Evolutionary conservation across 2,113 vertebrate species (phyloP).

Genomic region (Ibidorhyncha struthersii): DNA sequence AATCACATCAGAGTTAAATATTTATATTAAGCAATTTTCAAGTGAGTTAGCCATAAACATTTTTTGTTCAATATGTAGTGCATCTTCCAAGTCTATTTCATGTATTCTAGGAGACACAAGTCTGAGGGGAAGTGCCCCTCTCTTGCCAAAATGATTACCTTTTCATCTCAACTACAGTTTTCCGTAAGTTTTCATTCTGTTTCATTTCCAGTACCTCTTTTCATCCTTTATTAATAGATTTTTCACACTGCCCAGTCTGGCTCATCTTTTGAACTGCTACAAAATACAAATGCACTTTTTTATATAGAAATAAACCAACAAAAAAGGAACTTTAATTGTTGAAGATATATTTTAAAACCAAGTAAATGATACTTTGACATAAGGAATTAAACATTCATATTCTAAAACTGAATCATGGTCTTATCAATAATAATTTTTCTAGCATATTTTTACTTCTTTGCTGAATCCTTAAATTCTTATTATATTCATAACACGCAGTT

Average conservation of each 20-base stretch:
- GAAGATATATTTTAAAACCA: not conserved
- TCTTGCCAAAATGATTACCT: not conserved
- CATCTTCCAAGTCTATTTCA: not conserved
- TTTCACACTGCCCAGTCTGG: not conserved
- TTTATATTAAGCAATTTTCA: not conserved
- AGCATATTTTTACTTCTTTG: not conserved
- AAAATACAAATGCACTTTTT: not conserved
- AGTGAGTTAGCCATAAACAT: not conserved
- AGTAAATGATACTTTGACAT: not conserved
- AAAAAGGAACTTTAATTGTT: not conserved
- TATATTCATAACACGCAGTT: not conserved
- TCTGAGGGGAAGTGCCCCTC: not conserved
- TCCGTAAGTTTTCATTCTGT: not conserved
- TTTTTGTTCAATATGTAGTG: not conserved
- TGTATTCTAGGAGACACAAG: not conserved
- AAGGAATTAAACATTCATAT: not conserved
- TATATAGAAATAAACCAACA: not conserved
- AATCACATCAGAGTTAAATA: not conserved
- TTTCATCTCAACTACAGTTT: not conserved
- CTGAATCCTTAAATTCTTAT: not conserved
- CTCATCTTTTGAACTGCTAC: not conserved
- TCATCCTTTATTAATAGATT: not conserved
- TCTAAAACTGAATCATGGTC: not conserved
- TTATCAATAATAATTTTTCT: not conserved
- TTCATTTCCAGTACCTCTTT: not conserved